Evolutionary conservation across 2,113 vertebrate species (phyloP), one percentile per base, ranked within the genome.

Genomic region (Phylloscopus whistleri): DNA sequence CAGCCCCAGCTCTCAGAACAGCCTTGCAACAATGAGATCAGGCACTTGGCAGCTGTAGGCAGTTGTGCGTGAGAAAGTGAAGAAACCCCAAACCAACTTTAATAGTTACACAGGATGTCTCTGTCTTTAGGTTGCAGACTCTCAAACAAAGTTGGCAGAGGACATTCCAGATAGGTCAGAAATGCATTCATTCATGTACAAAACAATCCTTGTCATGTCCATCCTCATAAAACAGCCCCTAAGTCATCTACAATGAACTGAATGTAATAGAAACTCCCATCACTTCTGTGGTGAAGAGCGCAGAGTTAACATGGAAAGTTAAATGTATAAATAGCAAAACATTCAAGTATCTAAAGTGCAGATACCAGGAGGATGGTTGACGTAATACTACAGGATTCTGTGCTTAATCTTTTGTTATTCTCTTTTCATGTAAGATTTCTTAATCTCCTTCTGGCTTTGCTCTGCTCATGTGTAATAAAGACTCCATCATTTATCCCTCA

Each of bases 301-400:
- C 27, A 62, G 63, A 78, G 46, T 73, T 64, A 64, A 44, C 52
- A 59, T 0, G 8, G 75, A 10, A 83, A 93, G 63, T 48, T 74
- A 63, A 77, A 73, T 5, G 67, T 52, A 83, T 23, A 83, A 94
- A 89, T 1, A 91, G 43, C 26, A 83, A 84, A 69, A 95, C 67
- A 58, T 94, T 88, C 91, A 55, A 95, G 17, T 49, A 80, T 52
- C 73, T 87, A 85, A 95, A 95, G 90, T 93, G 89, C 82, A 80
- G 70, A 89, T 63, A 74, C 21, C 46, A 69, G 72, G 46, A 91
- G 56, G 35, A 33, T n/a, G 59, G 52, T 7, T 77, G 87, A 95
- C 0, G 0, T 74, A 76, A 88, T 23, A 76, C 53, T 35, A 76
- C 0, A 0, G 63, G 93, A 94, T 85, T 79, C 70, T 86, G 84